Conservation (phyloP, 64 coral and sea anemone genomes). For the Catalaphyllia jardinei region DNA sequence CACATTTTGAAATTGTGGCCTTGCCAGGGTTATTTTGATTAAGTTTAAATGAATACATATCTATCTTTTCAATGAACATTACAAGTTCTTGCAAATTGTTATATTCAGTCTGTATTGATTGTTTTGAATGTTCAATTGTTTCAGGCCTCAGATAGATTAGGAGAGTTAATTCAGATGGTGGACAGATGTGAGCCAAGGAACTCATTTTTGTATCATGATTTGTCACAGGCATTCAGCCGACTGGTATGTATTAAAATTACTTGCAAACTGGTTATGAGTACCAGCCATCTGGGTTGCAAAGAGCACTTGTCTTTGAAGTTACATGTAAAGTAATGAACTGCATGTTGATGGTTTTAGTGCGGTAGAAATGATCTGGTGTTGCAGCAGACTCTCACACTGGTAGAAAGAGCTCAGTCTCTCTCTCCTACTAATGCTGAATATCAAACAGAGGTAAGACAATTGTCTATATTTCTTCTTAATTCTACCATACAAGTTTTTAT, state of each 20-base stretch:
- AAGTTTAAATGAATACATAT: no score
- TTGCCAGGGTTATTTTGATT: no score
- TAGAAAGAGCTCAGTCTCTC: slow-evolving; percentile 88
- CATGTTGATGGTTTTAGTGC: slow-evolving; percentile 67
- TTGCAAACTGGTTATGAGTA: no score
- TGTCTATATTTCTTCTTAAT: no score
- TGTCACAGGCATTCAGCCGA: slow-evolving; percentile 78
- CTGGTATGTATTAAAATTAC: slow-evolving; percentile 42
- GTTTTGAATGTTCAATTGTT: neutral
- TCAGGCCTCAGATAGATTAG: slow-evolving; percentile 89
- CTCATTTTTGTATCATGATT: slow-evolving; percentile 84
- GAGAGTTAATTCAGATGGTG: slow-evolving; percentile 86
- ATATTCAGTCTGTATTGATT: neutral
- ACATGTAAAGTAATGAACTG: neutral
- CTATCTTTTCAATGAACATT: no score
- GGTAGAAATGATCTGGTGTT: slow-evolving; percentile 89
- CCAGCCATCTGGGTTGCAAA: neutral
- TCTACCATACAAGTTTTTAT: no score
- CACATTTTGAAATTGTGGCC: no score
- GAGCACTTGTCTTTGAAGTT: neutral
- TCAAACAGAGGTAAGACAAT: slow-evolving; percentile 73
- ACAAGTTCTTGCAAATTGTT: no score
- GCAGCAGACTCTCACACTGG: slow-evolving; percentile 89
- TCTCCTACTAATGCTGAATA: slow-evolving; percentile 84
- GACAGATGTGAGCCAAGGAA: slow-evolving; percentile 96